A percentile compares a stretch with the other conserved stretches of the same genome.
Conservation (phyloP, 2,113 vertebrate species). For the Oceanodroma tethys region DNA sequence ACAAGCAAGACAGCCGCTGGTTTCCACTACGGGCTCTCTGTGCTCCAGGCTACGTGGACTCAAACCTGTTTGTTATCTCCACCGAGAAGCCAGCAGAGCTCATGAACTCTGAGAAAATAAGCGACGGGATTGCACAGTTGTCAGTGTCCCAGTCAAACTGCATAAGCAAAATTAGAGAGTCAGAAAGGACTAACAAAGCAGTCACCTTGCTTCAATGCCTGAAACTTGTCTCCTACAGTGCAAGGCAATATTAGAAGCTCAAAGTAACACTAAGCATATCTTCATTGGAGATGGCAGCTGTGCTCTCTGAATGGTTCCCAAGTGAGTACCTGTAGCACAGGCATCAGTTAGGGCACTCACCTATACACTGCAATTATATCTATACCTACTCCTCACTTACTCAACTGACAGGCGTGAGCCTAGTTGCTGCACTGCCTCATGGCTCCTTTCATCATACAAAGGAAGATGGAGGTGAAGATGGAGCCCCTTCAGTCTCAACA, state of each 20-base stretch:
- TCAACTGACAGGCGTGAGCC: not conserved
- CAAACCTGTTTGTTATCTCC: not conserved
- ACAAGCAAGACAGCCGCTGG: not conserved
- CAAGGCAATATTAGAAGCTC: not conserved
- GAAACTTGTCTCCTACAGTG: not conserved
- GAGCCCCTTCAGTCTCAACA: not conserved
- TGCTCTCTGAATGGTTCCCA: not conserved
- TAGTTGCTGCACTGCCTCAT: not conserved
- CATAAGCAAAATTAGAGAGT: not conserved
- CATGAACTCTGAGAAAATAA: not conserved
- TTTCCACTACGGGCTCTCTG: not conserved
- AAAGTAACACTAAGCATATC: not conserved
- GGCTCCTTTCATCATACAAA: not conserved
- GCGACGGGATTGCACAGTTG: fast-evolving
- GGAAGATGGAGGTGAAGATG: not conserved
- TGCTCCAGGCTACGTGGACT: not conserved
- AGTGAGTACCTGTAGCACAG: not conserved
- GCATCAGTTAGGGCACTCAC: not conserved
- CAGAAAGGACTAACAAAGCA: not conserved
- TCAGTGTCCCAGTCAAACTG: not conserved
- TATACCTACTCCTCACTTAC: not conserved
- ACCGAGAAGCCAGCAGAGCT: not conserved
- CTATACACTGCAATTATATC: not conserved
- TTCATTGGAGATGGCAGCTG: not conserved
- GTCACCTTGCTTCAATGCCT: not conserved